Evolutionary conservation across 37 sponge, comb jelly and placozoan species (phyloP).

Genomic region (Tethya wilhelma): DNA sequence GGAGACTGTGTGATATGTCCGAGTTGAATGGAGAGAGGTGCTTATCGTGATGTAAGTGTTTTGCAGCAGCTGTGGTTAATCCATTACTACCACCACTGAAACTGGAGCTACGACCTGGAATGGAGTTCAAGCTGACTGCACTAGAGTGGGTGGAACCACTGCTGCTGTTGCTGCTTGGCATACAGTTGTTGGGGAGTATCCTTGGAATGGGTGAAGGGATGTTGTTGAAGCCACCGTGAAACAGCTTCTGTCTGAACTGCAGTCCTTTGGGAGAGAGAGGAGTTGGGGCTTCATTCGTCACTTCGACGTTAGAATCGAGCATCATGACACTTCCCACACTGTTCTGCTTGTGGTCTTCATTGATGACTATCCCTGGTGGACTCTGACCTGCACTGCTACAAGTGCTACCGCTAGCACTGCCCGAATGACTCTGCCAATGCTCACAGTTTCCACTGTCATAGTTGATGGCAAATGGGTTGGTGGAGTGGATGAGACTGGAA

Average conservation of each 20-base stretch:
- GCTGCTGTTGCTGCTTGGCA: not conserved
- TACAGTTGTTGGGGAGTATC: not conserved
- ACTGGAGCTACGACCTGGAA: not conserved
- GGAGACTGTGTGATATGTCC: constrained; percentile 6
- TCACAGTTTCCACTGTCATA: constrained; percentile 48
- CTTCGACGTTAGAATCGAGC: not conserved
- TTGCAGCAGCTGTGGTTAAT: no score
- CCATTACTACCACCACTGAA: not conserved
- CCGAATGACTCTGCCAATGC: constrained; percentile 30
- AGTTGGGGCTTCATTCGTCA: constrained; percentile 25
- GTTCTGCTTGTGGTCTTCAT: not conserved
- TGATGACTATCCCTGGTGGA: constrained; percentile 18
- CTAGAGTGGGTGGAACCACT: not conserved
- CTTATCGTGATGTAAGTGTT: constrained; percentile 31
- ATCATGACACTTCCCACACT: not conserved
- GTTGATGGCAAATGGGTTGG: constrained; percentile 52
- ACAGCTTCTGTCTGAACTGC: constrained; percentile 46
- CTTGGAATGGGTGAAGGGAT: constrained; percentile 45
- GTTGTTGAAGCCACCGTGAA: not conserved
- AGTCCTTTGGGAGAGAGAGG: constrained; percentile 59
- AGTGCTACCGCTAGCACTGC: constrained; percentile 21
- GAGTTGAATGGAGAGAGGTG: constrained; percentile 49
- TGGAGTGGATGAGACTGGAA: constrained; percentile 28
- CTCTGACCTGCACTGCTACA: constrained; percentile 39
- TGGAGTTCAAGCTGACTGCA: not conserved